Evolutionary conservation across 1,140 invertebrate species (phyloP), one percentile per base, ranked within the genome.

Genomic region (Leucophenga varia): DNA sequence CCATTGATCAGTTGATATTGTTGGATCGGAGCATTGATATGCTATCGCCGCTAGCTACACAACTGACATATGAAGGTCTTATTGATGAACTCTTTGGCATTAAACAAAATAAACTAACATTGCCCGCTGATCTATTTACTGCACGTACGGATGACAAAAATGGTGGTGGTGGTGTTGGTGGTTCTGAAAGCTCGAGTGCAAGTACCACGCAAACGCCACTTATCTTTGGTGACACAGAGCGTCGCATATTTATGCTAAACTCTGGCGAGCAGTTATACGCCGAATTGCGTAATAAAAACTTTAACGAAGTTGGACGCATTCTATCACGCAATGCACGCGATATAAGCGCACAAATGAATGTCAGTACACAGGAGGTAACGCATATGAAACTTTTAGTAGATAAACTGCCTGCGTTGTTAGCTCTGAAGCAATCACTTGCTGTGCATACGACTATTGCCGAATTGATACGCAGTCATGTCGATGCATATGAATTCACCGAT

Each of bases 61-160:
- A 99, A 64, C 81, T 98, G 13, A 98, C 95, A 1, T 99, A 98
- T 72, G 95, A 98, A 78, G 97, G 95, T 13, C 79, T 98, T 9
- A 93, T 99, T 57, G 97, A 82, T 57, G 81, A 82, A 54, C 67
- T 81, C 30, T 82, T 75, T 50, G 79, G 79, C 17, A 82, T 85
- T 37, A 80, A 81, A 40, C 80, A 76, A 47, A 78, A 86, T 39
- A 88, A 88, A 46, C 88, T 91, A 0, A 84, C 87, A 49, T 82
- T 97, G 53, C 92, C 94, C 21, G 84, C 87, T 1, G 86, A 90
- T 55, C 91, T 88, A 70, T 95, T 97, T 72, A 77, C 83, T 8
- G 84, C 81, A 42, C 58, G 77, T 34, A 78, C 74, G 0, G 83
- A 87, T 49, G 86, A 88, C 3, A 19, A 35, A 31, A 34, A 34